Conservation (phyloP, 2,888 invertebrate species). For the Spisula subtruncata region DNA sequence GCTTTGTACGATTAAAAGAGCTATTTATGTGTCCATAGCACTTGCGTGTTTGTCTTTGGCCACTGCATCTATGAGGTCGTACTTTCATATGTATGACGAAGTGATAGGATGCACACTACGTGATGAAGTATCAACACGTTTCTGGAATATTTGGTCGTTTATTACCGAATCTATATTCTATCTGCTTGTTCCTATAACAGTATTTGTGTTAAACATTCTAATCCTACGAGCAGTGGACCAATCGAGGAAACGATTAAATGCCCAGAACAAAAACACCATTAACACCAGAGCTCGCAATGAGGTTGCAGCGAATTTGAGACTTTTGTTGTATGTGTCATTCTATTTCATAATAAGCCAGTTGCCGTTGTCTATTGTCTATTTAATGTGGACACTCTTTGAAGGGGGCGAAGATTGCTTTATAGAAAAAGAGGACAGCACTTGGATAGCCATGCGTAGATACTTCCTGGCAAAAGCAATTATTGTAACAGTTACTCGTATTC, state of each 20-base stretch:
- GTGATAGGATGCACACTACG: background rate
- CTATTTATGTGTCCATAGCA: slow-evolving; percentile 75
- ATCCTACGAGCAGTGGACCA: background rate
- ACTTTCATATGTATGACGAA: background rate
- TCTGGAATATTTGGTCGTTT: background rate
- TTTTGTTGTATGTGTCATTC: slow-evolving; percentile 84
- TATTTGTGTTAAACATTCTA: background rate
- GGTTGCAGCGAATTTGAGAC: slow-evolving; percentile 77
- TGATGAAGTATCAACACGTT: background rate
- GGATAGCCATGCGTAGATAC: background rate
- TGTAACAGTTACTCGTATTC: background rate
- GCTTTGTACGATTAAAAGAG: slow-evolving; percentile 82
- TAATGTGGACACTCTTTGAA: slow-evolving; percentile 56
- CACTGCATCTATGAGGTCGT: background rate
- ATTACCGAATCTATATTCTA: background rate
- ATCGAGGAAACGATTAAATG: background rate
- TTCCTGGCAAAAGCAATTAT: background rate
- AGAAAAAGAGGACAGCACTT: background rate
- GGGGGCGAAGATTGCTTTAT: background rate
- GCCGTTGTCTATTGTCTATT: slow-evolving; percentile 84
- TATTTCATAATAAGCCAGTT: slow-evolving; percentile 84
- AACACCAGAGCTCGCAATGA: background rate
- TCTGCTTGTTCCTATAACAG: background rate
- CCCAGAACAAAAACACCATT: background rate
- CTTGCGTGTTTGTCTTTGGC: background rate